Percentiles rank a stretch among this genome's conserved stretches.
These are phyloP conservation scores for Ceratitis capitata DNA, from an alignment of 1,140 invertebrate species.

Conservation along the genomic window DNA sequence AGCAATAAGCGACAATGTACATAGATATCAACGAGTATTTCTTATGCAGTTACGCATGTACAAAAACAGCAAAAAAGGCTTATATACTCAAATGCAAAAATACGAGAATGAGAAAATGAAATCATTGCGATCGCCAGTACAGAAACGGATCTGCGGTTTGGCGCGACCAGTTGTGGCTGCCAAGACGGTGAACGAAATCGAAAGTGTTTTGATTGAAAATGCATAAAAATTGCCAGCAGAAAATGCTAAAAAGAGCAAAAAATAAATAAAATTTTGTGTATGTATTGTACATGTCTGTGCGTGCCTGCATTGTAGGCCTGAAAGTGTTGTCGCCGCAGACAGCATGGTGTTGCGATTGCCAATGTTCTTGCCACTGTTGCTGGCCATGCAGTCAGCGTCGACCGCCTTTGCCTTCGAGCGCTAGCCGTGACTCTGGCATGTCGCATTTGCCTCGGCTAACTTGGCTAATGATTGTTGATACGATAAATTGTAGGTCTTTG, in stretches of 20 bases:
- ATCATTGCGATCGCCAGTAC: not conserved
- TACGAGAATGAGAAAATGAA: not conserved
- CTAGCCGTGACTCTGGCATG: slow-evolving; percentile 8
- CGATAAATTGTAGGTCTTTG: slow-evolving; percentile 27
- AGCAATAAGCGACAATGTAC: not conserved
- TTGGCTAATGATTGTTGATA: slow-evolving; percentile 12
- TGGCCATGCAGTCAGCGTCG: not conserved
- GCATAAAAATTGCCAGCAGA: slow-evolving; percentile 14
- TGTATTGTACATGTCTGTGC: not conserved
- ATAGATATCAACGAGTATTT: no score
- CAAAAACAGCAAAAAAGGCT: not conserved
- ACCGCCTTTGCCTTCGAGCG: slow-evolving; percentile 4
- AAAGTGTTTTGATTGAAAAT: slow-evolving; percentile 33
- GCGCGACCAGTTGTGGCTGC: not conserved
- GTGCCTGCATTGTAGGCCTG: not conserved
- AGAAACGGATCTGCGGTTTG: slow-evolving; percentile 1
- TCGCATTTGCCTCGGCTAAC: not conserved
- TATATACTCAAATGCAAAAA: not conserved
- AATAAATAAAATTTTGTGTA: not conserved
- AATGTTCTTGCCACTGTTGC: not conserved
- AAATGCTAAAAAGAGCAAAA: not conserved
- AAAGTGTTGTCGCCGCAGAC: slow-evolving; percentile 26
- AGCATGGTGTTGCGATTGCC: not conserved
- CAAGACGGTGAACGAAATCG: not conserved
- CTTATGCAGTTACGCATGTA: slow-evolving; percentile 10